Percentiles rank a stretch among this genome's conserved stretches.
phyloP scores from a whole-genome alignment of 1,140 invertebrate genomes.

The Lysiphlebus fabarum region DNA sequence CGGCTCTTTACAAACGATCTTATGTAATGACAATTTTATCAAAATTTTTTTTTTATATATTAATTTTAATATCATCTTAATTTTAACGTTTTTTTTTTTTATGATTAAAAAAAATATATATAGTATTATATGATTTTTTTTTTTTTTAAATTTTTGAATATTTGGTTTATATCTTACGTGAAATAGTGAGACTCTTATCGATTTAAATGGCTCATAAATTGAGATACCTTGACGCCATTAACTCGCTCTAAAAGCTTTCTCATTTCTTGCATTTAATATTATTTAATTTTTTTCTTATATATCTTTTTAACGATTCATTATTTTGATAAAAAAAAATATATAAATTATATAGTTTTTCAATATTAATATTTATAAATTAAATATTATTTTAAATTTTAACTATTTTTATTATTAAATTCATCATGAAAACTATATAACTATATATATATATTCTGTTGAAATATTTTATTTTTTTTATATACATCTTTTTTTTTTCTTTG shows the following conservation, averaged over 20 bases:
- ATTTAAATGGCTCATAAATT: slow-evolving; percentile 9
- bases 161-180: neutral
- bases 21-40: no score
- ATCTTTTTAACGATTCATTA: neutral
- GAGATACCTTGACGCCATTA: slow-evolving; percentile 8
- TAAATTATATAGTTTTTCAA: no score
- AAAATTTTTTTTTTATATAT: no score
- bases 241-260: slow-evolving; percentile 6
- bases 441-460: no score
- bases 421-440: no score
- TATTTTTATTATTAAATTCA: no score
- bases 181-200: neutral
- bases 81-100: neutral
- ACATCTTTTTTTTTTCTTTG: no score
- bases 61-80: no score
- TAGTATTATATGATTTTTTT: neutral
- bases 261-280: neutral
- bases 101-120: neutral
- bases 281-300: neutral
- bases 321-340: neutral
- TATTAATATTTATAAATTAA: no score
- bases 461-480: no score
- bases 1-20: no score
- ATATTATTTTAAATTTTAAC: no score
- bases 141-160: neutral